Percentiles rank a stretch among this genome's conserved stretches.
phyloP scores from a whole-genome alignment of 1,140 invertebrate species.

The Sweltsa coloradensis region DNA sequence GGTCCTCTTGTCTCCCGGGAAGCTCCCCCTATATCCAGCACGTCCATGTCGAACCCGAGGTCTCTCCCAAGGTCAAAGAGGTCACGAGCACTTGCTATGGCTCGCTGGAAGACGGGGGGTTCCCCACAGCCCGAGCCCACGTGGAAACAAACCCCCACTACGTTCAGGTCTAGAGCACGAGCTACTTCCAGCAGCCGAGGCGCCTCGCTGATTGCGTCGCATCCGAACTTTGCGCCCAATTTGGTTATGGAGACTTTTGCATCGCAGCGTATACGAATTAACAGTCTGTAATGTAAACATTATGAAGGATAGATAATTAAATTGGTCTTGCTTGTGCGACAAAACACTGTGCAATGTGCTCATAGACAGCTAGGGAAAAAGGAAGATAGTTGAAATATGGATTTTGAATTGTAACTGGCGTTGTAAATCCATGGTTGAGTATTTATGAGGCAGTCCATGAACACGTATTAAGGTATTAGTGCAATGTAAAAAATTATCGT shows the following conservation, averaged over 20 bases:
- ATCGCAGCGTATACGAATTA: constrained; percentile 86
- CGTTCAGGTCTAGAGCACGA: constrained; percentile 43
- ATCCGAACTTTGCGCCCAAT: constrained; percentile 93
- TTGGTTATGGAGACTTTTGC: constrained; percentile 76
- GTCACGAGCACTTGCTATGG: constrained; percentile 47
- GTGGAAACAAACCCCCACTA: constrained; percentile 63
- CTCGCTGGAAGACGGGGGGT: constrained; percentile 58
- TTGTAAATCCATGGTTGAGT: too few relatives aligned
- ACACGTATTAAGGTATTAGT: too few relatives aligned
- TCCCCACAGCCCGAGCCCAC: constrained; percentile 79
- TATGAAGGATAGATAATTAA: too few relatives aligned
- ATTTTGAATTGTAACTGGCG: too few relatives aligned
- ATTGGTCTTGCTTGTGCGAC: too few relatives aligned
- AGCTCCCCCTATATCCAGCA: constrained; percentile 80
- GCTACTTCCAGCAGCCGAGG: constrained; percentile 66
- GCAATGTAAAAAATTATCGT: too few relatives aligned
- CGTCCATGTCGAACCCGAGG: constrained; percentile 56
- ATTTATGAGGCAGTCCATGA: too few relatives aligned
- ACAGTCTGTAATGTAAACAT: constrained; percentile 55
- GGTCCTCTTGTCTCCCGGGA: constrained; percentile 56
- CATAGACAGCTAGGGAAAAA: too few relatives aligned
- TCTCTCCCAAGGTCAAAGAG: constrained; percentile 56
- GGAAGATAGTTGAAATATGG: too few relatives aligned
- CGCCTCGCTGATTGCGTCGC: constrained; percentile 67
- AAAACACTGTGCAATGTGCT: too few relatives aligned